These are phyloP conservation scores for Eolophus roseicapilla DNA, from an alignment of 2,113 vertebrate genomes.

Conservation along the genomic window DNA sequence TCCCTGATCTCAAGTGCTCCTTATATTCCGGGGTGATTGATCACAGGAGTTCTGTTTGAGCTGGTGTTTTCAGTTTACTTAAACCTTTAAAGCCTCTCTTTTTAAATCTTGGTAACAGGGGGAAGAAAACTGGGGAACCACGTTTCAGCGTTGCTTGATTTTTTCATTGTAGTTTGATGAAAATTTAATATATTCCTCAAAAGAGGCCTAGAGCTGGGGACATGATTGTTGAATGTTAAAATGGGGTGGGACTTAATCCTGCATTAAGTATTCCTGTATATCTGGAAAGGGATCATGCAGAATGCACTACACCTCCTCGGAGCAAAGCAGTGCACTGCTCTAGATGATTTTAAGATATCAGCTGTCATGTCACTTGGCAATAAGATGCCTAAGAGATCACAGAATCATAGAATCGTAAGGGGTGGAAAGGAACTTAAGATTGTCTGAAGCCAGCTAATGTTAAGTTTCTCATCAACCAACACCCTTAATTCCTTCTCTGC, in stretches of 20 bases:
- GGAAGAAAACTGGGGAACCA: not conserved
- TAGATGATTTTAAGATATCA: not conserved
- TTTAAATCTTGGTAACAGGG: not conserved
- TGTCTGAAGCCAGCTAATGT: not conserved
- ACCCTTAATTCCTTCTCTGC: no score
- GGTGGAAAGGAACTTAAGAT: not conserved
- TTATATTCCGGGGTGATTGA: not conserved
- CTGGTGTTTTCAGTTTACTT: not conserved
- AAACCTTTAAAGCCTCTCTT: not conserved
- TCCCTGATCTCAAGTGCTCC: slow-evolving; percentile 27
- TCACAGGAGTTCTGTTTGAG: not conserved
- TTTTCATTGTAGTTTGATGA: not conserved
- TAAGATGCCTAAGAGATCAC: not conserved
- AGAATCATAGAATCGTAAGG: not conserved
- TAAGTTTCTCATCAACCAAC: no score
- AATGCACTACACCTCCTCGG: not conserved
- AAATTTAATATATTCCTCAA: not conserved
- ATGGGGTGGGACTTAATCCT: not conserved
- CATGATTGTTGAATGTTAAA: not conserved
- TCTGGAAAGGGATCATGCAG: not conserved
- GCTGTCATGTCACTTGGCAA: not conserved
- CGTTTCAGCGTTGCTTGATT: not conserved
- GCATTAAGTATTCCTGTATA: not conserved
- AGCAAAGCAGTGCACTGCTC: not conserved
- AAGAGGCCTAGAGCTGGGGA: not conserved